Conservation (phyloP, 2,888 invertebrate genomes). For the Bellardia pandia region DNA sequence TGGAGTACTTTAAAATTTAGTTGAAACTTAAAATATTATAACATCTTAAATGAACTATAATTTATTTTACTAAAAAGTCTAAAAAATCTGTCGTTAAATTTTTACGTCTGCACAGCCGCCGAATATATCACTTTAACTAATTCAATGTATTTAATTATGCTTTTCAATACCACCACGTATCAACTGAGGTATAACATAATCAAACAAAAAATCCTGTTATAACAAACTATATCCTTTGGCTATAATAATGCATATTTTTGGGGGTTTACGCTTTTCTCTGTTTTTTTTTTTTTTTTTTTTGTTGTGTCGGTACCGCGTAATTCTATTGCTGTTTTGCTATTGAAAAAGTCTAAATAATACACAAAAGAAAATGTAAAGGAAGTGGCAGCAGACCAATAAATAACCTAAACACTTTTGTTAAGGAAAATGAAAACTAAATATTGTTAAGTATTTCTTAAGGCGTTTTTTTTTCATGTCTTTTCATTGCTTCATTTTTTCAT, state of each 20-base stretch:
- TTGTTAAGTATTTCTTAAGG: slow-evolving; percentile 49
- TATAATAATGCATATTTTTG: slow-evolving; percentile 57
- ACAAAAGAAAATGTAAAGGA: neutral
- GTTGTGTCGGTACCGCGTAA: slow-evolving; percentile 6
- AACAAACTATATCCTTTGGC: slow-evolving; percentile 37
- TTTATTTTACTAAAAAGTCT: too few species aligned
- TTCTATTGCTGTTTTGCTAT: slow-evolving; percentile 27
- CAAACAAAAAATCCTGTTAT: slow-evolving; percentile 31
- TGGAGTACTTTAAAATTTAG: slow-evolving; percentile 4
- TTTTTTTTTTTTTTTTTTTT: neutral
- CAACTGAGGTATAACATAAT: slow-evolving; percentile 11
- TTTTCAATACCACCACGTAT: slow-evolving; percentile 14
- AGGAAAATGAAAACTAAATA: slow-evolving; percentile 46
- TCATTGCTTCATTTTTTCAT: slow-evolving; percentile 7
- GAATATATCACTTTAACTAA: neutral
- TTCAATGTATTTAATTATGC: neutral
- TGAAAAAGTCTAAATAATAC: slow-evolving; percentile 31
- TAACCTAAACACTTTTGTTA: slow-evolving; percentile 47
- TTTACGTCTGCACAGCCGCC: too few species aligned
- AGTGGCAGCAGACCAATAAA: neutral
- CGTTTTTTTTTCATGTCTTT: neutral
- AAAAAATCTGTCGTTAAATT: too few species aligned
- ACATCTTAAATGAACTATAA: too few species aligned
- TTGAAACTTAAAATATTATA: neutral
- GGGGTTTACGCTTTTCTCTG: neutral